Conservation (phyloP, 2,113 vertebrate species). For the Enhydra lutris region DNA sequence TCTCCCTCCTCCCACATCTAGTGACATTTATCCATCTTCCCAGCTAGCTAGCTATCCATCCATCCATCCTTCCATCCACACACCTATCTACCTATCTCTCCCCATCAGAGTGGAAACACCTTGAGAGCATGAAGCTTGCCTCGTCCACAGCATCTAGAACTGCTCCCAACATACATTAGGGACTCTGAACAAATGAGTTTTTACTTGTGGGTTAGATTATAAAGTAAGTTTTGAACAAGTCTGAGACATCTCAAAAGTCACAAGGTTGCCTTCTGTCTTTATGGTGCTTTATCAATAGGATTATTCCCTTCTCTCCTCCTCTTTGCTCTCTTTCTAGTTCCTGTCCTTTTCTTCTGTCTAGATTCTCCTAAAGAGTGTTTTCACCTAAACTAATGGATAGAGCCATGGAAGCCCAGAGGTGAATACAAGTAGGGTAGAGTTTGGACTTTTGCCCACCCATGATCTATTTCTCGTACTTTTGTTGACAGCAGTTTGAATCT, state of each 20-base stretch:
- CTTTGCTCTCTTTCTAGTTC: background rate
- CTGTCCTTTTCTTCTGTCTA: background rate
- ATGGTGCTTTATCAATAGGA: background rate
- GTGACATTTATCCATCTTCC: background rate
- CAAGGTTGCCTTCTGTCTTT: background rate
- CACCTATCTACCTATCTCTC: background rate
- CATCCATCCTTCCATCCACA: background rate
- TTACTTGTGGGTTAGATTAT: background rate
- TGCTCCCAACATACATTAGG: background rate
- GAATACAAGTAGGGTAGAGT: background rate
- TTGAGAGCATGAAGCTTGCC: background rate
- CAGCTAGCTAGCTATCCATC: too few relatives aligned
- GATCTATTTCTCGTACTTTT: background rate
- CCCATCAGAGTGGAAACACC: background rate
- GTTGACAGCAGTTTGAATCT: background rate
- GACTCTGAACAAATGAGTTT: background rate
- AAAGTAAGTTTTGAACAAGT: slow-evolving; percentile 4
- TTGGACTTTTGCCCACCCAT: background rate
- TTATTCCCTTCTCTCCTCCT: background rate
- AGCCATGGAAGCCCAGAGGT: background rate
- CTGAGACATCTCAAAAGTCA: background rate
- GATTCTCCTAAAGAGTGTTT: background rate
- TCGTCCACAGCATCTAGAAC: background rate
- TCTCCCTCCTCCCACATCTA: background rate
- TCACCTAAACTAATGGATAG: background rate